Percentiles rank a stretch among this genome's conserved stretches.
Evolutionary conservation across 2,888 invertebrate genomes (phyloP).

Genomic region (Acleris cristana): DNA sequence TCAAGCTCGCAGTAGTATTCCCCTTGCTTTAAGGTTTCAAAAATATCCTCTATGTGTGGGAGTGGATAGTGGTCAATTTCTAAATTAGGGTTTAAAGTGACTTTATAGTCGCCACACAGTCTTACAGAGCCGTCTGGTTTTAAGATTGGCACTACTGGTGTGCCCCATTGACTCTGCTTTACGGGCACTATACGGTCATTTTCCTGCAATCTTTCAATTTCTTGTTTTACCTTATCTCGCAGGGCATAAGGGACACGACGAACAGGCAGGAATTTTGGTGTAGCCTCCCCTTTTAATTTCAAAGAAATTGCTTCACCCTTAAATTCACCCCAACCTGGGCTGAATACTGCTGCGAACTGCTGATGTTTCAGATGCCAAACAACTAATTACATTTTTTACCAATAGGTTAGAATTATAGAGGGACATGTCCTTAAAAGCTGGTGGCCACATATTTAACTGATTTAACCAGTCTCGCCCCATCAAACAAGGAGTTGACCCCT

Average conservation of each 20-base stretch:
- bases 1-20: slow-evolving; percentile 41
- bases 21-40: slow-evolving; percentile 23
- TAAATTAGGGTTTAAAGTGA: slow-evolving; percentile 30
- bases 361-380: slow-evolving; percentile 1
- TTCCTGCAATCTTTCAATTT: neutral
- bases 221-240: slow-evolving; percentile 16
- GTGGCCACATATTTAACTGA: too few species aligned
- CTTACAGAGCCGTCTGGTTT: slow-evolving; percentile 30
- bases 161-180: slow-evolving; percentile 21
- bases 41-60: slow-evolving; percentile 26
- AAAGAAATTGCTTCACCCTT: too few species aligned
- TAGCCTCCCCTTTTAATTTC: too few species aligned
- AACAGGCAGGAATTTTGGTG: too few species aligned
- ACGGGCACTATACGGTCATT: slow-evolving; percentile 2
- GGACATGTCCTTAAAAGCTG: too few species aligned
- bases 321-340: slow-evolving; percentile 20
- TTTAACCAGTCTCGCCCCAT: too few species aligned
- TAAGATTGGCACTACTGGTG: slow-evolving; percentile 32
- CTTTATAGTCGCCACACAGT: slow-evolving; percentile 33
- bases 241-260: slow-evolving; percentile 19
- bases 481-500: too few species aligned
- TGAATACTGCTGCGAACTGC: slow-evolving; percentile 20
- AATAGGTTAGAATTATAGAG: too few species aligned
- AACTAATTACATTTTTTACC: slow-evolving; percentile 11
- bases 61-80: slow-evolving; percentile 30